Base-by-base conservation (phyloP, 2,888 invertebrate genomes). In the Acrobeloides nanus region DNA sequence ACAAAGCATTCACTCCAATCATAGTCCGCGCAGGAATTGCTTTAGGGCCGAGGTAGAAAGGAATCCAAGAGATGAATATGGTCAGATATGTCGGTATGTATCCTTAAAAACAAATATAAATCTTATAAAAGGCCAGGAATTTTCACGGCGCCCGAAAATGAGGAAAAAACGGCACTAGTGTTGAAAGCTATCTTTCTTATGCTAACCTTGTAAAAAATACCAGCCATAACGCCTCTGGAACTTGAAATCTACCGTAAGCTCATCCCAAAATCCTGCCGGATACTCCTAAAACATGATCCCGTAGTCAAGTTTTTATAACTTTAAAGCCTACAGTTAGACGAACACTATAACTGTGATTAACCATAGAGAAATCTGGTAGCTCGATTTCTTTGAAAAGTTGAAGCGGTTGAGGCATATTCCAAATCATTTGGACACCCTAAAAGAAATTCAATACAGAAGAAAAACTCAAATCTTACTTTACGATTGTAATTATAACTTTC, bases 41-140 rank as follows among this genome's bases (percentile, higher is more conserved):
- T 37, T 59, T 55, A 4, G 70, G 68, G 1, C 70, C 69, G 18
- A 70, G 49, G 40, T 70, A 70, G 49, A 70, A 73, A 15, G 70
- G 67, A 41, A 73, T 73, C 73, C 73, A 73, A 4, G 68, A 68
- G 18, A 74, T 73, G 61, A 73, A 73, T 15, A 51, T 59, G 5
- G 70, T 71, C 62, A 72, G 60, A 44, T 73, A 72, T 10, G 72
- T 72, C 18, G 73, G 73, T 38, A 74, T 68, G 53, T 68, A 72
- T 15, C 68, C 64, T 62, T 15, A 43, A 59, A 46, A 24, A 6
- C 12, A 20, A 35, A 18, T 10, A 8, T 23, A 51, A 21, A 12
- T 25, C 31, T 29, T 35, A 8, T n/a, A n/a, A n/a, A n/a, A n/a
- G n/a, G n/a, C n/a, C n/a, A n/a, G n/a, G n/a, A n/a, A n/a, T n/a